Percentiles rank a stretch among this genome's conserved stretches.
Conservation (phyloP, 2,797 vertebrate genomes). For the Graptemys geographica region DNA sequence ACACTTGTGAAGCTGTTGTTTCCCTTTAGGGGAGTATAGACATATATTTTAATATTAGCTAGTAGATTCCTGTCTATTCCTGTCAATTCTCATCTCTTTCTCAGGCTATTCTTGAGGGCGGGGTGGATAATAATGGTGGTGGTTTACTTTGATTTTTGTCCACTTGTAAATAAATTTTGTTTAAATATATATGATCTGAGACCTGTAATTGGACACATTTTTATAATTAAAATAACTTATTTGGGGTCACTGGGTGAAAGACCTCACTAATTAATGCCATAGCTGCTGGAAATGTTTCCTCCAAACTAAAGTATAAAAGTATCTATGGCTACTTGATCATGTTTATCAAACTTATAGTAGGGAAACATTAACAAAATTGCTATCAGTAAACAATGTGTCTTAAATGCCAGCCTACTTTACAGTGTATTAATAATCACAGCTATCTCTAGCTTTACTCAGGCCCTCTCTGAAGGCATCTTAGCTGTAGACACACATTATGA, state of each 20-base stretch:
- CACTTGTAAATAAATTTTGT: too few relatives aligned
- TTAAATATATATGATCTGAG: background rate
- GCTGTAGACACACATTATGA: background rate
- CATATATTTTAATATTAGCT: background rate
- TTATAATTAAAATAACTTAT: too few relatives aligned
- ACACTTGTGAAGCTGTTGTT: background rate
- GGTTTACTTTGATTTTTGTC: background rate
- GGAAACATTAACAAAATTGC: background rate
- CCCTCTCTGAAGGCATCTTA: constrained; percentile 13
- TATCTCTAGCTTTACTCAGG: constrained; percentile 7
- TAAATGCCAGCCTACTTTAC: constrained; percentile 1
- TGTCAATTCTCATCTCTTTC: background rate
- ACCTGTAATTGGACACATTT: background rate
- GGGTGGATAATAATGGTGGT: background rate
- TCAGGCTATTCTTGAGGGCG: background rate
- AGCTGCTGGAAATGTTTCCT: background rate
- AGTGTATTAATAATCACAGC: background rate
- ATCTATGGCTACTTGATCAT: background rate
- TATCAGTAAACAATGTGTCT: background rate
- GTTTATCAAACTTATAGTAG: background rate
- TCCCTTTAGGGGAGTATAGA: background rate
- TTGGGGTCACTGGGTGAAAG: too few relatives aligned
- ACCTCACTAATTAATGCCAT: too few relatives aligned
- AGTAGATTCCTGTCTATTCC: background rate
- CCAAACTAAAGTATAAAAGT: background rate